A percentile compares a stretch with the other conserved stretches of the same genome.
These are phyloP conservation scores for Troglohyphantes excavatus DNA, from an alignment of 2,888 invertebrate species.

Conservation along the genomic window DNA sequence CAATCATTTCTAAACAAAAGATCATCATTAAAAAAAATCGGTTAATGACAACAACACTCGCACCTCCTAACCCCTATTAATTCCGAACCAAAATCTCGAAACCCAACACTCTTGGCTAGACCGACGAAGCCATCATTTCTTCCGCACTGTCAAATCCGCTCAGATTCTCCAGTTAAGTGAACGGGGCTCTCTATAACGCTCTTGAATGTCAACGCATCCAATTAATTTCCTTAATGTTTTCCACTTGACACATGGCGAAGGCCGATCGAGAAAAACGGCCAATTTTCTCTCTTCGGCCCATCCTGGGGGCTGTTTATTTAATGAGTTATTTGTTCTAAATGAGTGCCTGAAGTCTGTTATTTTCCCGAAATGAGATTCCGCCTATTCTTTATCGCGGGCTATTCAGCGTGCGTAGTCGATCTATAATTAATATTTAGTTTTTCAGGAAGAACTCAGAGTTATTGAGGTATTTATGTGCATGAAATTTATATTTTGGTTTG, in stretches of 20 bases:
- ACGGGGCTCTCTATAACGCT: not conserved
- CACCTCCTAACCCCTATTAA: no score
- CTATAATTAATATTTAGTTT: no score
- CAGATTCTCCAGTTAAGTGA: not conserved
- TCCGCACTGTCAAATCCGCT: not conserved
- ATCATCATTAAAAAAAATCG: no score
- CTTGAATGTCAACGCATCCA: slow-evolving; percentile 17
- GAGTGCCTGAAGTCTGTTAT: not conserved
- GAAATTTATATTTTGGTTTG: no score
- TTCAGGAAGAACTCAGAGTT: no score
- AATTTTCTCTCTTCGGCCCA: slow-evolving; percentile 12
- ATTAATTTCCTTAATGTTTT: slow-evolving; percentile 48
- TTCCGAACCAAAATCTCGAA: no score
- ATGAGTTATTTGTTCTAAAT: slow-evolving; percentile 29
- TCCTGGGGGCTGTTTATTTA: slow-evolving; percentile 1
- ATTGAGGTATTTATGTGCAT: no score
- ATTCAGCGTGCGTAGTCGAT: no score
- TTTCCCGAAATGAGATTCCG: not conserved
- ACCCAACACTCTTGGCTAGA: no score
- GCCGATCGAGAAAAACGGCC: not conserved
- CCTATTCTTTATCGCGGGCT: not conserved
- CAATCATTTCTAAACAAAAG: no score
- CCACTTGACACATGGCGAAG: slow-evolving; percentile 24
- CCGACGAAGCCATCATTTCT: not conserved
- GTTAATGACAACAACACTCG: no score